Conservation (phyloP, 2,113 vertebrate species). For the Gnathonemus longibarbis region DNA sequence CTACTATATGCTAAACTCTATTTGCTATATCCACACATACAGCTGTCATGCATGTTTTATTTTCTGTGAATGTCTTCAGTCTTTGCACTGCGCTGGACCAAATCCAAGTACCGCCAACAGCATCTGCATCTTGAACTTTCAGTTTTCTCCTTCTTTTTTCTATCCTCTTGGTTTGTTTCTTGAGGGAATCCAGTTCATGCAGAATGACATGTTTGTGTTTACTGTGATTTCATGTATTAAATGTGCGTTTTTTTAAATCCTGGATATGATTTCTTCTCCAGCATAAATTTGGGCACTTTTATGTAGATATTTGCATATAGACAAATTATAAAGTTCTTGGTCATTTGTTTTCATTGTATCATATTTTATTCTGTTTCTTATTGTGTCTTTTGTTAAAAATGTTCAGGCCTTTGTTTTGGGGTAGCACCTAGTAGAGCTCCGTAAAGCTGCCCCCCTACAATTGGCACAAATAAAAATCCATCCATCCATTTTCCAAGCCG, state of each 20-base stretch:
- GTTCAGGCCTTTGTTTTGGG: not conserved
- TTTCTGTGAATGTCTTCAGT: not conserved
- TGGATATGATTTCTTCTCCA: not conserved
- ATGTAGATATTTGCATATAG: not conserved
- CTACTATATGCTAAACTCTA: not conserved
- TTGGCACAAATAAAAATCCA: too few relatives aligned
- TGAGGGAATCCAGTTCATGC: not conserved
- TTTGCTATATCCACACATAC: not conserved
- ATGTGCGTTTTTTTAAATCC: not conserved
- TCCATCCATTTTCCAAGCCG: too few relatives aligned
- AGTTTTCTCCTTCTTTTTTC: not conserved
- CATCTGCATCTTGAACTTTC: not conserved
- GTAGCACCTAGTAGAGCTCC: too few relatives aligned
- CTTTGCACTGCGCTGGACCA: not conserved
- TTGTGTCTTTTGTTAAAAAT: too few relatives aligned
- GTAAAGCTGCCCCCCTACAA: too few relatives aligned
- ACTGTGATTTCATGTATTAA: not conserved
- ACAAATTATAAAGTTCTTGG: not conserved
- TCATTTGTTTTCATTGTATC: not conserved
- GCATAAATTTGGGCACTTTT: not conserved
- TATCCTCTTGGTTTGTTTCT: not conserved
- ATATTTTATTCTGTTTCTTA: not conserved
- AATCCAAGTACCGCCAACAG: not conserved
- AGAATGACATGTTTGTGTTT: not conserved
- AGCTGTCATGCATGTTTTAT: not conserved